Evolutionary conservation across 1,140 invertebrate genomes (phyloP).

Genomic region (Zaprionus inermis): DNA sequence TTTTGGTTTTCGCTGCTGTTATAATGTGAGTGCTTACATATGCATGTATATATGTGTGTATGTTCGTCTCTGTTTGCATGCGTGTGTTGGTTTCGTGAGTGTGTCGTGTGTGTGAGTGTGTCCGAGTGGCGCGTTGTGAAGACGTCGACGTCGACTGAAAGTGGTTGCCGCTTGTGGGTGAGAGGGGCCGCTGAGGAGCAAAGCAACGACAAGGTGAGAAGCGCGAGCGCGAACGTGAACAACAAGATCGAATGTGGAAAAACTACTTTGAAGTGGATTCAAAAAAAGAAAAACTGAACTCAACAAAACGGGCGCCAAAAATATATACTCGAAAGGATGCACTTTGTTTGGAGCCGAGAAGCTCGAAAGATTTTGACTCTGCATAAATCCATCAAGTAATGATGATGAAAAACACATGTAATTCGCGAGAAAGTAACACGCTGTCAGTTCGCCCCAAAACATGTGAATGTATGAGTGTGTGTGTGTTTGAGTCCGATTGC

Average conservation of each 20-base stretch:
- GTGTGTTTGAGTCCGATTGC: slow-evolving; percentile 34
- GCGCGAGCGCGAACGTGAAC: slow-evolving; percentile 57
- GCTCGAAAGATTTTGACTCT: slow-evolving; percentile 6
- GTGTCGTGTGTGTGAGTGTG: slow-evolving; percentile 43
- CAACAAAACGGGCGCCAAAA: slow-evolving; percentile 57
- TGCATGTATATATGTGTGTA: slow-evolving; percentile 37
- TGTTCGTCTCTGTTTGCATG: slow-evolving; percentile 24
- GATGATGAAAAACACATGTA: slow-evolving; percentile 77
- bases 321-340: slow-evolving; percentile 23
- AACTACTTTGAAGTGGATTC: slow-evolving; percentile 64
- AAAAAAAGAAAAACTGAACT: slow-evolving; percentile 52
- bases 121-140: slow-evolving; percentile 56
- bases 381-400: slow-evolving; percentile 20
- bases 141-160: slow-evolving; percentile 68
- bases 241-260: slow-evolving; percentile 65
- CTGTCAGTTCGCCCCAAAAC: slow-evolving; percentile 71
- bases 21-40: slow-evolving; percentile 50
- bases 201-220: slow-evolving; percentile 58
- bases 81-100: slow-evolving; percentile 17
- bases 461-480: slow-evolving; percentile 47
- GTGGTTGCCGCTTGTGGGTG: slow-evolving; percentile 68
- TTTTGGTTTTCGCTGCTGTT: slow-evolving; percentile 66
- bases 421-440: slow-evolving; percentile 82
- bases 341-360: not conserved
- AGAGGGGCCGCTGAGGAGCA: slow-evolving; percentile 27